Evolutionary conservation across 2,888 invertebrate genomes (phyloP).

Genomic region (Atethmia centrago): DNA sequence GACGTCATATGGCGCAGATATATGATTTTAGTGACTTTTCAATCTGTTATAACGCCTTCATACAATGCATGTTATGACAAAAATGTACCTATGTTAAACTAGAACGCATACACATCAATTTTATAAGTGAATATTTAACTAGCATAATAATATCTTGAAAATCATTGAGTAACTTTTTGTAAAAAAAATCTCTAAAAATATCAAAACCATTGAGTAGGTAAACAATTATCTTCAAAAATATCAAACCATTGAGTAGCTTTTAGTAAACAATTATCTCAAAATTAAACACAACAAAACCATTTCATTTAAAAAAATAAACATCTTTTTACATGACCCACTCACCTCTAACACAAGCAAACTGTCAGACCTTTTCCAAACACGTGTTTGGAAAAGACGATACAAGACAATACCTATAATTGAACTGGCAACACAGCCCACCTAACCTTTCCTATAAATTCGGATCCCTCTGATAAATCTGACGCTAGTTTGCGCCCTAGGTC

Average conservation of each 20-base stretch:
- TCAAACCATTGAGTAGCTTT: not conserved
- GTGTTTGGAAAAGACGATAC: slow-evolving; percentile 28
- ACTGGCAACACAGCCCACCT: slow-evolving; percentile 45
- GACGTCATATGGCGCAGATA: no score
- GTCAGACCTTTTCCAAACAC: slow-evolving; percentile 14
- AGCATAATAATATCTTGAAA: no score
- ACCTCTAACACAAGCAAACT: not conserved
- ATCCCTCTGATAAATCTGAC: slow-evolving; percentile 83
- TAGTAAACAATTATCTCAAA: slow-evolving; percentile 11
- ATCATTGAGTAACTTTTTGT: no score
- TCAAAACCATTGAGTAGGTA: no score
- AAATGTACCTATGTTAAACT: no score
- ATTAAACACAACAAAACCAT: not conserved
- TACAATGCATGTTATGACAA: no score
- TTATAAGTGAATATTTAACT: no score
- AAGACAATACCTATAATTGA: slow-evolving; percentile 47
- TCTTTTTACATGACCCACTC: not conserved
- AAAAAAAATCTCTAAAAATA: no score
- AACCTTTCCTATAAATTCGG: slow-evolving; percentile 77
- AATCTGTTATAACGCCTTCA: no score
- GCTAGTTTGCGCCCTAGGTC: slow-evolving; percentile 80
- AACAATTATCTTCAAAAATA: no score
- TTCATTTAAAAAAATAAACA: not conserved
- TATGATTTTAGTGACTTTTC: no score
- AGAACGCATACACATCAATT: no score